These are phyloP conservation scores for Brachyistius frenatus DNA, from an alignment of 2,113 vertebrate genomes.

Conservation along the genomic window DNA sequence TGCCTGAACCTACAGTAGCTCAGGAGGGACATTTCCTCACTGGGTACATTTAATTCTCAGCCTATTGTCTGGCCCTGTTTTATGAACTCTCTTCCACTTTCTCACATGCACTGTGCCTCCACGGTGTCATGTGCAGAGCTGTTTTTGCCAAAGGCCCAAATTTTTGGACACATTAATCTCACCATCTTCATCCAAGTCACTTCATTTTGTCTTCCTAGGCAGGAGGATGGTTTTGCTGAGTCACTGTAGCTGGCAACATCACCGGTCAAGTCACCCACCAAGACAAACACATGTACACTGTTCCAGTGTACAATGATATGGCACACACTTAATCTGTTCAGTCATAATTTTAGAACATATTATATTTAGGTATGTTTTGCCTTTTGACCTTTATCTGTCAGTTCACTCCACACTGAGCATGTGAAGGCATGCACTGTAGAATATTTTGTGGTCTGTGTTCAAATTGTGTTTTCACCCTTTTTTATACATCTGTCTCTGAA, in stretches of 20 bases:
- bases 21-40: no score
- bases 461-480: constrained; percentile 10
- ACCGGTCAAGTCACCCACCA: constrained; percentile 19
- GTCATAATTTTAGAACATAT: no score
- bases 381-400: no score
- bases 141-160: constrained; percentile 31
- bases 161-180: constrained; percentile 64
- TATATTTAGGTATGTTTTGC: no score
- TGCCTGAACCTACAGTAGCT: no score
- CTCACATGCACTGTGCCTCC: neutral
- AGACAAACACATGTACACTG: constrained; percentile 24
- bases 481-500: constrained; percentile 3
- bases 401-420: neutral
- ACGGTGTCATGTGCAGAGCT: constrained; percentile 6
- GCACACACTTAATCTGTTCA: no score
- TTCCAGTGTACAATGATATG: neutral
- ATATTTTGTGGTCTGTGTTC: neutral
- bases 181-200: constrained; percentile 39
- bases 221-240: constrained; percentile 65
- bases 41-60: constrained; percentile 1
- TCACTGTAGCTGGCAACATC: constrained; percentile 66
- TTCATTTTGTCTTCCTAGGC: constrained; percentile 51
- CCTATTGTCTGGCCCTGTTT: neutral
- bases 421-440: neutral
- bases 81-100: constrained; percentile 15